Evolutionary conservation across 1,140 invertebrate species (phyloP), one percentile per base, ranked within the genome.

Genomic region (Apis cerana): DNA sequence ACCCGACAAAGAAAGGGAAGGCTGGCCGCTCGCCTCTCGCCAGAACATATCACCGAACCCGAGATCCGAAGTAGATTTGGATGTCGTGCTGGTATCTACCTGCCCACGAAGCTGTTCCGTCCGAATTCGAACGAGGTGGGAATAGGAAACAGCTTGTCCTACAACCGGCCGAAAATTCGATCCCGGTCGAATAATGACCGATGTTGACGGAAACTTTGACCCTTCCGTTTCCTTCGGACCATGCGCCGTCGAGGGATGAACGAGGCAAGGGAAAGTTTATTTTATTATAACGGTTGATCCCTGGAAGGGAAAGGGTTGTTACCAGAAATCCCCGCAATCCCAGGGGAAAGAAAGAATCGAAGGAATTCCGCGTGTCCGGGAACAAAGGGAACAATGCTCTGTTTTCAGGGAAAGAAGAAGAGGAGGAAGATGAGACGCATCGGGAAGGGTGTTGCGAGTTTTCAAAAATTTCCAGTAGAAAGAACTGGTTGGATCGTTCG

Each of bases 41-140:
- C 80, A n/a, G 68, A 77, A 27, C 52, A 15, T 23, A 50, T 50
- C 80, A n/a, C 61, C 54, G 62, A 43, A 69, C 75, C 69, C 52
- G 75, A 69, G 68, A 82, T 85, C 48, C 74, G 4, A 77, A 76
- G 69, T 27, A 68, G 67, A 76, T 69, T 67, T 56, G 54, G n/a
- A 33, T 3, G 70, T 56, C 43, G 68, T 11, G 56, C 12, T 11
- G 56, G 21, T n/a, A 17, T 58, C 68, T 79, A 56, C 81, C 76
- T 61, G 67, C 50, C 13, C 21, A n/a, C 8, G 0, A 10, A 4
- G 0, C 1, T 10, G 17, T 27, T 27, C 27, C 9, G 12, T 9
- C 59, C 27, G 33, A 48, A 33, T 48, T 19, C 1, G 33, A 27
- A 69, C 11, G 23, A 11, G 5, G 2, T 12, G n/a, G n/a, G 2